A percentile compares a stretch with the other conserved stretches of the same genome.
Evolutionary conservation across 2,888 invertebrate genomes (phyloP).

Genomic region (Resseliella maxima): DNA sequence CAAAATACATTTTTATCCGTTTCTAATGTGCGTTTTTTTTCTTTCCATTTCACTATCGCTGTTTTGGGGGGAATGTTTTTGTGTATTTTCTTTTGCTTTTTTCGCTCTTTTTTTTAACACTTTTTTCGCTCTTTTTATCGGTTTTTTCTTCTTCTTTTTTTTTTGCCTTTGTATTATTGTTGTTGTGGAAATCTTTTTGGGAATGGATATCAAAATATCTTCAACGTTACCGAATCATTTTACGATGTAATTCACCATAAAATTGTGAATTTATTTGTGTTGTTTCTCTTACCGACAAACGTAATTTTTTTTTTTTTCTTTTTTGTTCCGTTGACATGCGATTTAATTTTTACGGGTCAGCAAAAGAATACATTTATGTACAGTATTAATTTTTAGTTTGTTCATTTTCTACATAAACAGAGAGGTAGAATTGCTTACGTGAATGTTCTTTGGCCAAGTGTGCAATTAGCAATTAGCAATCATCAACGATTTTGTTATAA

Average conservation of each 20-base stretch:
- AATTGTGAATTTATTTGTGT: background rate
- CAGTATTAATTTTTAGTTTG: no score
- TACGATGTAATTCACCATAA: slow-evolving; percentile 3
- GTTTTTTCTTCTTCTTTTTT: no score
- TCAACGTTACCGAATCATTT: background rate
- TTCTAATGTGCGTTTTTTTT: background rate
- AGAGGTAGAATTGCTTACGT: no score
- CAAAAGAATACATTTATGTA: slow-evolving; percentile 10
- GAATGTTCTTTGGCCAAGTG: slow-evolving; percentile 2
- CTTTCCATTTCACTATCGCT: no score
- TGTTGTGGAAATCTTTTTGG: background rate
- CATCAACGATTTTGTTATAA: background rate
- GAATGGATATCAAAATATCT: background rate
- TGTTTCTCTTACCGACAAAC: background rate
- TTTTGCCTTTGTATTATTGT: background rate
- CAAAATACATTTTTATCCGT: background rate
- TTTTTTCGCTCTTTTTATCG: no score
- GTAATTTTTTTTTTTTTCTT: background rate
- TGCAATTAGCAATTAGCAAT: background rate
- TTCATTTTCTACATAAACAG: no score
- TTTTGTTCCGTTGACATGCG: background rate
- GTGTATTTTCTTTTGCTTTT: no score
- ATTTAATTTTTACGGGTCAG: slow-evolving; percentile 1
- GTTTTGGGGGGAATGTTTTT: background rate
- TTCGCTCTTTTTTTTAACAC: no score